These are phyloP conservation scores for Thalassophryne amazonica DNA, from an alignment of 2,797 vertebrate species.

Conservation along the genomic window DNA sequence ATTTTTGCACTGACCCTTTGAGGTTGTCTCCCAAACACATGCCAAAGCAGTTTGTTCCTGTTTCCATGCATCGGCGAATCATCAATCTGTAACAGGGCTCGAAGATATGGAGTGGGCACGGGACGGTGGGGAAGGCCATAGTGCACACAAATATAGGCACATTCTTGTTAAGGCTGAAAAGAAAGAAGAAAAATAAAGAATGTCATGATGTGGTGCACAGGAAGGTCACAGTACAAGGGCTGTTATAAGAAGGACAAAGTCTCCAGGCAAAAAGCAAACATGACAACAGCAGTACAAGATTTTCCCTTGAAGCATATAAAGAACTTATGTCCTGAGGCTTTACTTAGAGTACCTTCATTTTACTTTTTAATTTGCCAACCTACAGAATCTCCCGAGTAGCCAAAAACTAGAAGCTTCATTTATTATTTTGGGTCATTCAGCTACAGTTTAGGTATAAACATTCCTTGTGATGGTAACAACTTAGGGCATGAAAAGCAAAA, in stretches of 20 bases:
- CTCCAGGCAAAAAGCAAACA: neutral
- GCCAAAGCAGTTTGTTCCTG: constrained; percentile 89
- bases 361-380: no score
- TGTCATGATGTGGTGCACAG: neutral
- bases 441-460: no score
- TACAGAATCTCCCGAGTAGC: no score
- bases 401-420: no score
- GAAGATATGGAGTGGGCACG: constrained; percentile 90
- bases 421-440: no score
- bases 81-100: constrained; percentile 91
- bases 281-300: neutral
- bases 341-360: no score
- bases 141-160: constrained; percentile 95
- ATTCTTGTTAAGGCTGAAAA: constrained; percentile 87
- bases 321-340: no score
- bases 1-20: constrained; percentile 72
- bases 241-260: no score
- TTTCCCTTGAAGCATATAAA: no score
- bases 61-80: constrained; percentile 93
- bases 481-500: no score
- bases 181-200: neutral
- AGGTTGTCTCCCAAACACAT: constrained; percentile 90
- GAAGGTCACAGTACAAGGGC: no score
- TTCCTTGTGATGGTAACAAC: no score
- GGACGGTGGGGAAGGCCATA: constrained; percentile 93